phyloP scores from a whole-genome alignment of 2,113 vertebrate genomes.

The Kryptolebias marmoratus region DNA sequence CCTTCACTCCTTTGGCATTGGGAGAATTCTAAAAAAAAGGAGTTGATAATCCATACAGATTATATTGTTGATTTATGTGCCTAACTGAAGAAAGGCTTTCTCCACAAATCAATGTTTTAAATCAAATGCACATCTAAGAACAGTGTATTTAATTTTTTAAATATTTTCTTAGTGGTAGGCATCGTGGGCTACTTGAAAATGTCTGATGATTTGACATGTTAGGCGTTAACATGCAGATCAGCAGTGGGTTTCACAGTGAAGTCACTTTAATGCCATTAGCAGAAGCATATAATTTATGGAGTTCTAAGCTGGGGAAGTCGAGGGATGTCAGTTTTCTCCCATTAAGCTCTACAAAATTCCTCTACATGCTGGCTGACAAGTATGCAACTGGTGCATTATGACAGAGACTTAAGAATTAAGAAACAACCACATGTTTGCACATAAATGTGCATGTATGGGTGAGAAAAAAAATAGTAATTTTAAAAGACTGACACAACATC shows the following conservation, averaged over 20 bases:
- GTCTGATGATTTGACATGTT: constrained; percentile 28
- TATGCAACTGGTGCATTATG: constrained; percentile 31
- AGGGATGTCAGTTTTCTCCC: constrained; percentile 55
- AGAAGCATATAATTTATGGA: constrained; percentile 61
- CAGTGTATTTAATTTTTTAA: neutral
- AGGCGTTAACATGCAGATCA: constrained; percentile 33
- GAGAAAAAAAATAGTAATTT: no score
- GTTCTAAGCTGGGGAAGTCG: constrained; percentile 58
- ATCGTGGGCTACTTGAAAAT: constrained; percentile 20
- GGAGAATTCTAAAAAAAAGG: constrained; percentile 41
- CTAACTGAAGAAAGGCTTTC: neutral
- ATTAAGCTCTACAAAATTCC: constrained; percentile 54
- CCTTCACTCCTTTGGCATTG: constrained; percentile 45
- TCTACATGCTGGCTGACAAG: constrained; percentile 40
- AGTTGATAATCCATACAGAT: constrained; percentile 17
- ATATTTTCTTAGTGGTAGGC: neutral
- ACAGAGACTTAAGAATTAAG: constrained; percentile 28
- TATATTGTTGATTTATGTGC: neutral
- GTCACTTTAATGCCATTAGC: constrained; percentile 64
- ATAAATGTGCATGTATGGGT: neutral
- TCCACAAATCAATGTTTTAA: neutral
- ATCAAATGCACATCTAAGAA: neutral
- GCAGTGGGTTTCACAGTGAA: constrained; percentile 20
- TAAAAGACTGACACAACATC: constrained; percentile 1
- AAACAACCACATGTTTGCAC: neutral